Evolutionary conservation across 2,113 vertebrate genomes (phyloP).

Genomic region (Pygoscelis antarcticus): DNA sequence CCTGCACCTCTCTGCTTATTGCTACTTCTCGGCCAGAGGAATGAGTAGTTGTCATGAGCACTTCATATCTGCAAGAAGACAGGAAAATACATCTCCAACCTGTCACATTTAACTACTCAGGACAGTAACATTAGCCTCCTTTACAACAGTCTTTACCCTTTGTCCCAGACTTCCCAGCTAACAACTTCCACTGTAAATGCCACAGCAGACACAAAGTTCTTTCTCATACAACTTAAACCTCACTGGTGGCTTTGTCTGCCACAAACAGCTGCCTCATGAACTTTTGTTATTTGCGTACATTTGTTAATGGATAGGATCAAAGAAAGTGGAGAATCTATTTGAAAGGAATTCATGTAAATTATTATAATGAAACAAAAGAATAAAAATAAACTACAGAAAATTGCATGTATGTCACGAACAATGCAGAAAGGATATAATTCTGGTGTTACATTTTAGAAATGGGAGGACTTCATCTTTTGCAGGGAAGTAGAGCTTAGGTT

Average conservation of each 20-base stretch:
- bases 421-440: background rate
- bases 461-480: background rate
- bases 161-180: background rate
- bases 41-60: fast-evolving
- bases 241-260: background rate
- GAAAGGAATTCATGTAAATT: background rate
- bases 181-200: background rate
- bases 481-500: background rate
- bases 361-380: background rate
- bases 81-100: background rate
- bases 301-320: background rate
- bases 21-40: background rate
- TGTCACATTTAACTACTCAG: background rate
- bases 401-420: background rate
- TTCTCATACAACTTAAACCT: background rate
- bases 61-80: background rate
- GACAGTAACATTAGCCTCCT: background rate
- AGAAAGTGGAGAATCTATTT: background rate
- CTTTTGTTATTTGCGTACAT: background rate
- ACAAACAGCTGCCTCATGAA: background rate
- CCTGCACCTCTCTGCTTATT: background rate
- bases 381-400: background rate
- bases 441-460: background rate
- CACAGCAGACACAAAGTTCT: background rate
- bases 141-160: background rate